Evolutionary conservation across 2,797 vertebrate genomes (phyloP), one percentile per base, ranked within the genome.

Genomic region (Sphenodon punctatus): DNA sequence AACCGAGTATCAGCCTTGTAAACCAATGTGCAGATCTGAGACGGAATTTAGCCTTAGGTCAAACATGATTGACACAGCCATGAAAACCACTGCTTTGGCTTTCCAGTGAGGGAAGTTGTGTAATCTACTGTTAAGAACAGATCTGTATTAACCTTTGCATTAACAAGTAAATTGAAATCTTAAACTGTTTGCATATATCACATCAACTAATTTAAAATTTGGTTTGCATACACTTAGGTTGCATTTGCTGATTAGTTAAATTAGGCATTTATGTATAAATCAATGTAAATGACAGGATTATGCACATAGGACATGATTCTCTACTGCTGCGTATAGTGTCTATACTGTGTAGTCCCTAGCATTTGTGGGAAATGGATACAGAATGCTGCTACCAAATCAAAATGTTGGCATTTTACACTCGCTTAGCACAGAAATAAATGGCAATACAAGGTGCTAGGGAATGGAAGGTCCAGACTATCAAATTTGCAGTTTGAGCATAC

Each of bases 221-320:
- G 51, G 60, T 30, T 34, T 59, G 11, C 20, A 27, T 30, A 27
- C 55, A 75, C 39, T 39, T 41, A 76, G 36, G 7, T 3, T 70
- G 13, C 16, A 67, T 56, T 69, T 75, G 60, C n/a, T 60, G 46
- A 60, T 51, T 60, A 58, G 17, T 67, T 42, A 70, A 75, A 83
- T 58, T 42, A 68, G 4, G 55, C 8, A 9, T 14, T 55, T 36
- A 69, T 2, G 11, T 56, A 32, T 15, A 78, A 87, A 65, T 32
- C 23, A 36, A 4, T 13, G 20, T 10, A 82, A 79, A 67, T 23
- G 59, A 58, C 30, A 48, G 75, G 42, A 32, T 20, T 30, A 63
- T 8, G 38, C 10, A 55, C 75, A 69, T 30, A 34, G 3, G 34
- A 49, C 46, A 45, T 75, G 20, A 60, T 88, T 68, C 30, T 67